Evolutionary conservation across 2,113 vertebrate species (phyloP).

Genomic region (Crotalus helleri): DNA sequence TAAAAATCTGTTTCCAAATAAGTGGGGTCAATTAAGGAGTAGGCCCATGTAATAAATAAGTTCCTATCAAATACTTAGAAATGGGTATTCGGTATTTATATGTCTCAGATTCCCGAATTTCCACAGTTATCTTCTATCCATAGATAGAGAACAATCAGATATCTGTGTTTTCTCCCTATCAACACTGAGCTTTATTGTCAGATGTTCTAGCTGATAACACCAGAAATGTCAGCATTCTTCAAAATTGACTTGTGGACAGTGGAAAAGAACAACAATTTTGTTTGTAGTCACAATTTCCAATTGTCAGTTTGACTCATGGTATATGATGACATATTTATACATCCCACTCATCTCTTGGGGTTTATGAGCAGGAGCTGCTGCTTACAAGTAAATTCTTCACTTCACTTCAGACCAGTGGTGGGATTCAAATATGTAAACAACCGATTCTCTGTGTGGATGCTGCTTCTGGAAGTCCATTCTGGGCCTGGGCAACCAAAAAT

Average conservation of each 20-base stretch:
- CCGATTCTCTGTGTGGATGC: no score
- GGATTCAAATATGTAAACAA: no score
- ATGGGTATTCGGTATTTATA: not conserved
- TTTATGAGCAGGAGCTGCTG: not conserved
- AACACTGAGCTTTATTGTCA: not conserved
- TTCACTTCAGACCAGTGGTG: not conserved
- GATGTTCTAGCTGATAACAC: not conserved
- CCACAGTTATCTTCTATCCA: not conserved
- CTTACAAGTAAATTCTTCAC: not conserved
- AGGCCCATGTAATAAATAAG: conserved; percentile 44
- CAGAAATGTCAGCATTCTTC: not conserved
- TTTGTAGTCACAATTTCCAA: not conserved
- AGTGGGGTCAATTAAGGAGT: conserved; percentile 46
- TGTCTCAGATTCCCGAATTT: not conserved
- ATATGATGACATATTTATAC: not conserved
- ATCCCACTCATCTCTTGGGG: not conserved
- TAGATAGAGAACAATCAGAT: not conserved
- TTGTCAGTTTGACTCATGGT: not conserved
- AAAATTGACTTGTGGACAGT: not conserved
- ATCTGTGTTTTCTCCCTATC: not conserved
- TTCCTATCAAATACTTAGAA: conserved; percentile 43
- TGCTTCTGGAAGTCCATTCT: no score
- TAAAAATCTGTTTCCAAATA: conserved; percentile 49
- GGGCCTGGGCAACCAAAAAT: no score
- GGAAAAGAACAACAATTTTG: not conserved